Conservation (phyloP, 1,140 invertebrate species). For the Microplitis mediator region DNA sequence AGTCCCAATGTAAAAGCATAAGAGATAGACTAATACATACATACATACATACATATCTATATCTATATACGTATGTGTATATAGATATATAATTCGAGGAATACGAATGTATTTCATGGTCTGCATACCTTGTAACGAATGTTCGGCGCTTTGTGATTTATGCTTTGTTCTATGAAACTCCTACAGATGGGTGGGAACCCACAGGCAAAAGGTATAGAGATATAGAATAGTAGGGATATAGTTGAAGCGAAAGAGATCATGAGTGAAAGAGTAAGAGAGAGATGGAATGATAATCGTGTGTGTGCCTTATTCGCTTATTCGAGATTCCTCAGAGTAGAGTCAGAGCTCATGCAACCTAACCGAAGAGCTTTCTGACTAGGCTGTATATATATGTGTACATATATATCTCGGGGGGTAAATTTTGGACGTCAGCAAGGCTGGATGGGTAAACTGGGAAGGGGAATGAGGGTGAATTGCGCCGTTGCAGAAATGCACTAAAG, state of each 20-base stretch:
- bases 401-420: not conserved
- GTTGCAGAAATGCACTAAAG: not conserved
- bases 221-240: not conserved
- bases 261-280: not conserved
- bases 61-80: conserved; percentile 6
- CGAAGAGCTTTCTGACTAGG: not conserved
- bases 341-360: not conserved
- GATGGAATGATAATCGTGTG: conserved; percentile 16
- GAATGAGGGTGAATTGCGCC: no score
- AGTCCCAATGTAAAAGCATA: conserved; percentile 4
- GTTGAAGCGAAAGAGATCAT: no score
- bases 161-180: conserved; percentile 47
- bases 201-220: not conserved
- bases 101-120: conserved; percentile 54
- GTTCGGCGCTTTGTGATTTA: conserved; percentile 59
- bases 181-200: conserved; percentile 7
- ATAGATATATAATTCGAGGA: conserved; percentile 8
- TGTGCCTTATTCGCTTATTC: conserved; percentile 3
- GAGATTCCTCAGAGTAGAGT: not conserved
- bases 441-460: no score
- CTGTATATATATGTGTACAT: not conserved
- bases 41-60: conserved; percentile 5
- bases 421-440: not conserved
- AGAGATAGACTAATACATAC: not conserved
- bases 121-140: conserved; percentile 56